Conservation (phyloP, 2,797 vertebrate genomes). For the Megaceryle alcyon region DNA sequence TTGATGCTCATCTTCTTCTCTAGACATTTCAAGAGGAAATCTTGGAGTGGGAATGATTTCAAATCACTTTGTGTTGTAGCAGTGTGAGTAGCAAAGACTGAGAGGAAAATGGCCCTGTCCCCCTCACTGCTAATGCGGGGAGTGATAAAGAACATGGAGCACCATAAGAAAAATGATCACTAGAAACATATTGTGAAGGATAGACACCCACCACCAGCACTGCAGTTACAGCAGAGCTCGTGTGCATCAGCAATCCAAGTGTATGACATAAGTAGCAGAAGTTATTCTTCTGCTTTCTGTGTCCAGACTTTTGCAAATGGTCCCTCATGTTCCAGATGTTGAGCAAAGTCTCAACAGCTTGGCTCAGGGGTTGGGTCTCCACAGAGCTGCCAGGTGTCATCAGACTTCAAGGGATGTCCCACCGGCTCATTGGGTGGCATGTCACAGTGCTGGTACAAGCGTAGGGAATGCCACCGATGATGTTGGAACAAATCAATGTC, state of each 20-base stretch:
- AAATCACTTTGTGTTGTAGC: background rate
- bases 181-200: background rate
- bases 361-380: background rate
- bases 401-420: background rate
- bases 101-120: background rate
- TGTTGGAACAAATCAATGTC: background rate
- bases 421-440: background rate
- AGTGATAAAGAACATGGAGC: background rate
- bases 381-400: background rate
- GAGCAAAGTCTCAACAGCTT: background rate
- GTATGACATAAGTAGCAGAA: background rate
- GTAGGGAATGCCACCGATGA: background rate
- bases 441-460: background rate
- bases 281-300: background rate
- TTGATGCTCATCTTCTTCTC: background rate
- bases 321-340: background rate
- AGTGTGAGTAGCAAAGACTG: background rate
- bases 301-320: background rate
- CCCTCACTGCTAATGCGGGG: background rate
- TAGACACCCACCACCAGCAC: background rate
- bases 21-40: background rate
- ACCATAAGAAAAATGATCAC: background rate
- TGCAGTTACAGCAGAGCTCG: background rate
- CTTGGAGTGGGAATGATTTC: background rate
- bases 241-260: fast-evolving